These are phyloP conservation scores for Apus apus DNA, from an alignment of 2,113 vertebrate species.

Conservation along the genomic window DNA sequence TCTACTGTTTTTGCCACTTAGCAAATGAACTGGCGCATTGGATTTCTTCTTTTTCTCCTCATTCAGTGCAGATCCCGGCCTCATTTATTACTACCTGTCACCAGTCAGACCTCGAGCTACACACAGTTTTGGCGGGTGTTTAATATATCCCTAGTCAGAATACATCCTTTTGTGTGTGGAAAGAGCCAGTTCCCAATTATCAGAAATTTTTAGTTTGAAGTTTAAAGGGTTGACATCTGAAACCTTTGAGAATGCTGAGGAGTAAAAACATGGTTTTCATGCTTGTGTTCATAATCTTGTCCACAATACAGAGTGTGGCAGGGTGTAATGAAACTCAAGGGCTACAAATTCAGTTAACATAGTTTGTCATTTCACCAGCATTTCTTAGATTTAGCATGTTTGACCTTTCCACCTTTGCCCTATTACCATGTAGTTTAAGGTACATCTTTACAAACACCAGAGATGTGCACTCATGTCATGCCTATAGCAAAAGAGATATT, in stretches of 20 bases:
- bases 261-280: not conserved
- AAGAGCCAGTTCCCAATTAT: not conserved
- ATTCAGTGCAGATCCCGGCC: not conserved
- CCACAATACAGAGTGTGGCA: not conserved
- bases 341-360: not conserved
- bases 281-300: not conserved
- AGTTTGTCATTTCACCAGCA: not conserved
- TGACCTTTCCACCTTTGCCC: not conserved
- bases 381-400: not conserved
- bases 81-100: not conserved
- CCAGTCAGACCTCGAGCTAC: not conserved
- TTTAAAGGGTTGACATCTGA: not conserved
- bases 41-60: not conserved
- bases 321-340: not conserved
- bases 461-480: not conserved
- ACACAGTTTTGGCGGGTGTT: not conserved
- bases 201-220: not conserved
- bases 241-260: not conserved
- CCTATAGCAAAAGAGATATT: not conserved
- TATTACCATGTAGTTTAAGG: not conserved
- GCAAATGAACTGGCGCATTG: not conserved
- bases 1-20: not conserved
- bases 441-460: not conserved
- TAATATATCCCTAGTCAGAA: not conserved
- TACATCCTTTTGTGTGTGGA: not conserved